Percentiles rank a stretch among this genome's conserved stretches.
These are phyloP conservation scores for Cryptocheilus praepositus DNA, from an alignment of 2,888 invertebrate species.

Conservation along the genomic window DNA sequence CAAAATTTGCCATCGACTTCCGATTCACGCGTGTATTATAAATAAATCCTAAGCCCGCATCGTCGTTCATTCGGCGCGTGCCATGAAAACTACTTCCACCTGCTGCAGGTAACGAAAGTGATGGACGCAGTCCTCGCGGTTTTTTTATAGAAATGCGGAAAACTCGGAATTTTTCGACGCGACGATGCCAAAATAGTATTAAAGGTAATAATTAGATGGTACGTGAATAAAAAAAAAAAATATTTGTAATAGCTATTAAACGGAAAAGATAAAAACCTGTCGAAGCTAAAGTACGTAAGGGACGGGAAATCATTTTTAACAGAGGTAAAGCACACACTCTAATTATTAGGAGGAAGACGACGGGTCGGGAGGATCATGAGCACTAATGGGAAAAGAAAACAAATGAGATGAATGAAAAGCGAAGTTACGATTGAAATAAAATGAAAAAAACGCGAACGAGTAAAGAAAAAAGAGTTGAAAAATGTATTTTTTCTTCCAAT, in stretches of 20 bases:
- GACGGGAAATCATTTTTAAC: slow-evolving; percentile 56
- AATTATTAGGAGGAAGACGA: slow-evolving; percentile 30
- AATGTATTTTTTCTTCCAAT: slow-evolving; percentile 74
- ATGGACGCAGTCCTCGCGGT: slow-evolving; percentile 22
- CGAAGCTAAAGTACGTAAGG: slow-evolving; percentile 58
- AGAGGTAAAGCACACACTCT: slow-evolving; percentile 6
- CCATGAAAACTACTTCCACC: slow-evolving; percentile 33
- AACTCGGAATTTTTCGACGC: slow-evolving; percentile 42
- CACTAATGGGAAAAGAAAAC: slow-evolving; percentile 37
- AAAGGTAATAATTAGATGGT: slow-evolving; percentile 70
- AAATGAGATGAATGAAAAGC: slow-evolving; percentile 34
- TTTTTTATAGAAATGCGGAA: slow-evolving; percentile 34
- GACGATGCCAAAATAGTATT: slow-evolving; percentile 75
- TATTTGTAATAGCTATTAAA: slow-evolving; percentile 66
- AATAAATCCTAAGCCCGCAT: slow-evolving; percentile 7
- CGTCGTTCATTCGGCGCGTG: slow-evolving; percentile 10
- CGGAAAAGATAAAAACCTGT: slow-evolving; percentile 48
- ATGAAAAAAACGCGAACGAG: slow-evolving; percentile 49
- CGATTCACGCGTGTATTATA: slow-evolving; percentile 8
- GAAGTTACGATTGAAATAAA: slow-evolving; percentile 47
- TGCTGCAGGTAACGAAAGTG: slow-evolving; percentile 21
- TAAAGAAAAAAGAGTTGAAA: slow-evolving; percentile 62
- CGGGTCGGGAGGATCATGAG: slow-evolving; percentile 7
- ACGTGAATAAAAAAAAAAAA: slow-evolving; percentile 41
- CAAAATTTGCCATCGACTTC: slow-evolving; percentile 16